Conservation (phyloP, 2,113 vertebrate genomes). For the Pollachius pollachius region DNA sequence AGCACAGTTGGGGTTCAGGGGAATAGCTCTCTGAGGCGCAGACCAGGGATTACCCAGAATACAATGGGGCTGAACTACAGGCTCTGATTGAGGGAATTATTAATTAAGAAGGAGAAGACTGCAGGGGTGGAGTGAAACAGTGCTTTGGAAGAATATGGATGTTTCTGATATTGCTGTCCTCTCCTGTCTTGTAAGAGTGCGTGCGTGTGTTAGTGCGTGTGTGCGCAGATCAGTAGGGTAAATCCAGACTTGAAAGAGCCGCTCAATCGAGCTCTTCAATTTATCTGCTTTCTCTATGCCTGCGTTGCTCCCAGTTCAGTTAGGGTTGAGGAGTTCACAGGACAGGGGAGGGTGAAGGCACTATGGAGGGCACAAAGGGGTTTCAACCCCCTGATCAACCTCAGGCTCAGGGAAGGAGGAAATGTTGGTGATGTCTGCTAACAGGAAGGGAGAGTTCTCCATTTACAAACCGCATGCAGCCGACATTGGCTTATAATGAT, state of each 20-base stretch:
- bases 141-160: too few relatives aligned
- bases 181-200: not conserved
- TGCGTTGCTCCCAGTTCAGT: slow-evolving; percentile 51
- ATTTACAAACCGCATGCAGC: too few relatives aligned
- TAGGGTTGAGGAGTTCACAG: slow-evolving; percentile 62
- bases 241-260: slow-evolving; percentile 76
- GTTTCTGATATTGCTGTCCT: too few relatives aligned
- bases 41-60: slow-evolving; percentile 57
- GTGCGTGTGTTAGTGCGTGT: slow-evolving; percentile 16
- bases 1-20: slow-evolving; percentile 25
- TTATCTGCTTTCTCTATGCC: slow-evolving; percentile 26
- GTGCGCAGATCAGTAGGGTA: slow-evolving; percentile 61
- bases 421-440: not conserved
- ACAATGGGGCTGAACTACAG: slow-evolving; percentile 48
- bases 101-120: slow-evolving; percentile 39
- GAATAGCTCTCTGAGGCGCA: slow-evolving; percentile 21
- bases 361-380: not conserved
- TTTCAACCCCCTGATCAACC: slow-evolving; percentile 19
- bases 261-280: slow-evolving; percentile 62
- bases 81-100: slow-evolving; percentile 49
- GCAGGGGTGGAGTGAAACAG: slow-evolving; percentile 31
- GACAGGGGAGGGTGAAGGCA: slow-evolving; percentile 32
- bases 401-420: not conserved
- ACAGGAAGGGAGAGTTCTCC: too few relatives aligned
- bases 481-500: too few relatives aligned